Base-by-base conservation (phyloP, 1,140 invertebrate genomes). In the Littorina saxatilis region DNA sequence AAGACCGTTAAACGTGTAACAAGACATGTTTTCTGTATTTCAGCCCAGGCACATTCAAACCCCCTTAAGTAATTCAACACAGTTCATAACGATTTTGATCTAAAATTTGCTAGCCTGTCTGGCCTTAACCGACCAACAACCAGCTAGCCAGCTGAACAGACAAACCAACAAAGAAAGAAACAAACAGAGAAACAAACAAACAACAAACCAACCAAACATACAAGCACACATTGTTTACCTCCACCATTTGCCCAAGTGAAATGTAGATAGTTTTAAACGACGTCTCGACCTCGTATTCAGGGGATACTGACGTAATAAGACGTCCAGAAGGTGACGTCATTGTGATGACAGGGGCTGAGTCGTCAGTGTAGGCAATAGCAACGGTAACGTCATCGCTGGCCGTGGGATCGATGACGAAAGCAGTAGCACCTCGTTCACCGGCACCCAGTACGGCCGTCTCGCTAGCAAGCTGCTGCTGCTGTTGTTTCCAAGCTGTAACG, bases 381-480 rank as follows among this genome's bases (percentile, higher is more conserved):
- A 77, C 35, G 40, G 43, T 50, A 13, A 50, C 52, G 40, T 77
- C 52, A 35, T 4, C 35, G 50, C 43, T 50, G 74, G 52, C 52
- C 39, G 74, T 27, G 9, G 74, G 52, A 11, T 77, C 74, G 50
- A 77, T 50, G 74, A 77, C 23, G 74, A 77, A 37, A 39, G 39
- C 66, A 39, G 23, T 39, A 32, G 7, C 39, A 13, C 32, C 17
- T 5, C 20, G 23, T 29, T 70, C 23, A 17, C 66, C 66, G 3
- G 66, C 17, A 7, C 32, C 32, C 20, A 70, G 66, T 23, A 70
- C 23, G 20, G 32, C 20, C 9, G 66, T 37, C 13, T 32, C 23
- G 66, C 66, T 70, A 29, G 32, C 1, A 35, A 70, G 66, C 39
- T 74, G 35, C 37, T n/a, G 7, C 23, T 11, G 27, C 47, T 50